Base-by-base conservation (phyloP, 2,797 vertebrate genomes). In the Urosaurus nigricauda region DNA sequence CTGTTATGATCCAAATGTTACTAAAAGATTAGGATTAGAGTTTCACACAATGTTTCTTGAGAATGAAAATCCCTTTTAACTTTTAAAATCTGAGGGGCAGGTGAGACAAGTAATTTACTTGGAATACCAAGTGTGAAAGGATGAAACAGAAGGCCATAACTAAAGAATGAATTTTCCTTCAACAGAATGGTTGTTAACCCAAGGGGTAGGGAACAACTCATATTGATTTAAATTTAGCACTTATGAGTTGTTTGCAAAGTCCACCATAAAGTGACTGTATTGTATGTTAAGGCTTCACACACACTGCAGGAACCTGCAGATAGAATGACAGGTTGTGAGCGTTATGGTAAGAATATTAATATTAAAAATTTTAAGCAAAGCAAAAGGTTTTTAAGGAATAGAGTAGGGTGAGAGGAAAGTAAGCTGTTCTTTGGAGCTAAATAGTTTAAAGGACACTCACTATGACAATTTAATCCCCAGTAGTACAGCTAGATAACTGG, bases 391-490 rank as follows among this genome's bases (percentile, higher is more conserved):
- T 24, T 83, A 87, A 87, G 47, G 47, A 58, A 80, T 71, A n/a
- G 43, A 58, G 14, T 79, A n/a, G 26, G 32, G 2, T 37, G 16
- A 80, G 24, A 12, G 83, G 83, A 87, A 6, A 16, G 85, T 65
- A 37, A 11, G 56, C 0, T 0, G 3, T 60, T 65, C 26, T 43
- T 80, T 53, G 63, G 19, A 32, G 51, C 24, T 0, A 0, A 89
- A 79, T 60, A 47, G 77, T 60, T 87, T 74, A 32, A 92, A 83
- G 32, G 70, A 83, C 73, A 16, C 56, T 7, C 21, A n/a, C 29
- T 53, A 84, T 0, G 0, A 90, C 53, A 86, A 90, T 81, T 92
- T 93, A 91, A 93, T 81, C 88, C 91, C 73, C 74, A 19, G 71
- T 74, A 5, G 17, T 40, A 19, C 35, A 40, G 35, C 17, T 37